These are phyloP conservation scores for Speoplatyrhinus poulsoni DNA, from an alignment of 2,113 vertebrate species.

Conservation along the genomic window DNA sequence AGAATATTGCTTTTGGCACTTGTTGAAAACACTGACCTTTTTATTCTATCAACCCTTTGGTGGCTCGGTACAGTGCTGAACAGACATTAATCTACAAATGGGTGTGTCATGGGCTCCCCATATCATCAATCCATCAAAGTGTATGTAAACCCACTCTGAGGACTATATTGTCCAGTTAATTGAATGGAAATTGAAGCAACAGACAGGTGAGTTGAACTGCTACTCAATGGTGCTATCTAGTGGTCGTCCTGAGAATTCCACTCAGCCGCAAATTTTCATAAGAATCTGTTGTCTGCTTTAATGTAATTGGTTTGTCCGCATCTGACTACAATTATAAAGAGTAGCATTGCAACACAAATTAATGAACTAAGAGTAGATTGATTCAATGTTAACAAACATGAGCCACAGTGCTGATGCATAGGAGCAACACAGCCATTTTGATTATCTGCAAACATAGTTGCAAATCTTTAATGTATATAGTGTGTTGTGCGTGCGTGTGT, in stretches of 20 bases:
- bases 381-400: constrained; percentile 78
- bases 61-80: constrained; percentile 22
- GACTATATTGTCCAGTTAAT: constrained; percentile 56
- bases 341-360: constrained; percentile 81
- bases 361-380: constrained; percentile 77
- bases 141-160: constrained; percentile 41
- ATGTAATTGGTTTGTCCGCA: constrained; percentile 78
- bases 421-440: constrained; percentile 73
- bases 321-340: constrained; percentile 80
- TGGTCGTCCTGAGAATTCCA: constrained; percentile 8
- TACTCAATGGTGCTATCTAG: constrained; percentile 80
- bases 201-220: constrained; percentile 44
- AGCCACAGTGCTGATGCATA: constrained; percentile 76
- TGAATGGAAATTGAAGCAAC: constrained; percentile 63
- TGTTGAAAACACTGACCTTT: constrained; percentile 59
- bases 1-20: constrained; percentile 34
- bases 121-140: constrained; percentile 58
- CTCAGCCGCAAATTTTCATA: constrained; percentile 68
- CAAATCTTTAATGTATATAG: constrained; percentile 75
- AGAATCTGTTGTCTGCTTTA: constrained; percentile 79
- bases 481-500: no score
- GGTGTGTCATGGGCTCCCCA: constrained; percentile 49
- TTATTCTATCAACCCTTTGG: constrained; percentile 36
- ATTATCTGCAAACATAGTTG: constrained; percentile 79
- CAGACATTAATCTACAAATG: constrained; percentile 44